Base-by-base conservation (phyloP, 2,113 vertebrate genomes). In the Lophius piscatorius region DNA sequence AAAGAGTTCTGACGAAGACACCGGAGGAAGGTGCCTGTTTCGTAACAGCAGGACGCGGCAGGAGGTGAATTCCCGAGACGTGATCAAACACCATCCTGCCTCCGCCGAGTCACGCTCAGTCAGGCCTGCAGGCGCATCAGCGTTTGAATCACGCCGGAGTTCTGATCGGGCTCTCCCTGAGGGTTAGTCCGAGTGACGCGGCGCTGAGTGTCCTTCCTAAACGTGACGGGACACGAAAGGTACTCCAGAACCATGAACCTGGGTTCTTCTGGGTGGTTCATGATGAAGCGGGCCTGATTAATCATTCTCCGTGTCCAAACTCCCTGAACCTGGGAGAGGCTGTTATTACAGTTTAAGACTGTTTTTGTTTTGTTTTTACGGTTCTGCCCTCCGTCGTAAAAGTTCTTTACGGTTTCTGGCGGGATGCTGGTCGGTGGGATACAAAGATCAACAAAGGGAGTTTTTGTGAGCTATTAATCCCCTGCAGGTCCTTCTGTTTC, bases 391-490 rank as follows among this genome's bases (percentile, higher is more conserved):
- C 16, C 13, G 7, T 70, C 9, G 28, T 82, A 76, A 86, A 83
- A 31, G 35, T 42, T 40, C 21, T 84, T 86, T 68, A 83, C 31
- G 4, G 42, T 62, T 49, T 57, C 51, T 74, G 72, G 59, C 68
- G 45, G 63, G 65, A 65, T 35, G 44, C 56, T 46, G 44, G 76
- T 46, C 42, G 63, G 52, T 52, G 51, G 74, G 69, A 64, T 31
- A 34, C 38, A 58, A 26, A 59, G 20, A 66, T 47, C 73, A 78
- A 80, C 75, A 84, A 83, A 86, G 83, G 67, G 22, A 40, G n/a
- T 52, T 70, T 82, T 76, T 81, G 69, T 42, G 62, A 69, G 82
- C 81, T 57, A 70, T 85, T 73, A 84, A 80, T 69, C 64, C 57
- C 63, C 49, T 14, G 40, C 50, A 48, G 55, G 63, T 62, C 8